Base-by-base conservation (phyloP, 2,797 vertebrate species). In the Crocodylus rhombifer region DNA sequence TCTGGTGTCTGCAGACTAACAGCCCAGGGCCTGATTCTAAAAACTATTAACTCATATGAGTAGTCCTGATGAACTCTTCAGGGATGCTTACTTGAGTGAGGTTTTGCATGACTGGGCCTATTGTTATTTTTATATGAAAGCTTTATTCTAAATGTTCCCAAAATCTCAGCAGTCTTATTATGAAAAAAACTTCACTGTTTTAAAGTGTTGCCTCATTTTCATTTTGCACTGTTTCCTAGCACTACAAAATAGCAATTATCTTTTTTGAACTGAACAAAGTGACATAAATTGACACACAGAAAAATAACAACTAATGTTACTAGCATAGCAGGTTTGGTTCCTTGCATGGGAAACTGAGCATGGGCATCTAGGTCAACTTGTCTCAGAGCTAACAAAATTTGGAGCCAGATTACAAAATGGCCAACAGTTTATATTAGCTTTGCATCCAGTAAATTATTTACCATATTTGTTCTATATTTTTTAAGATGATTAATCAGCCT, bases 71-170 rank as follows among this genome's bases (percentile, higher is more conserved):
- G 36, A 93, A 82, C 21, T 21, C 7, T 42, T 25, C 25, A 51
- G 69, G 42, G 69, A 33, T 51, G 42, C 23, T 26, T 12, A 21
- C 20, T 42, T 42, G 23, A 73, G 36, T 36, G 25, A 20, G 13
- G 42, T 73, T 73, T 23, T 7, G 4, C 15, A 25, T 51, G 69
- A 73, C 13, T 36, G 26, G 61, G 61, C 23, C 61, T 25, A 62
- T 62, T 11, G 56, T 84, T 56, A 95, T 95, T 96, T 96, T 81
- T 76, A 93, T 17, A 71, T 88, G 86, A 97, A 92, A 88, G 28
- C 87, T 89, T 95, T 85, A 91, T 96, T 91, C 84, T 62, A 69
- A 89, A 88, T 63, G 86, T 57, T 94, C 88, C 83, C 42, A 80
- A 86, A 76, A 84, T 14, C 4, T 12, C 15, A 51, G 77, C 10